phyloP scores from a whole-genome alignment of 1,140 invertebrate species.

The Bombus sibiricus region DNA sequence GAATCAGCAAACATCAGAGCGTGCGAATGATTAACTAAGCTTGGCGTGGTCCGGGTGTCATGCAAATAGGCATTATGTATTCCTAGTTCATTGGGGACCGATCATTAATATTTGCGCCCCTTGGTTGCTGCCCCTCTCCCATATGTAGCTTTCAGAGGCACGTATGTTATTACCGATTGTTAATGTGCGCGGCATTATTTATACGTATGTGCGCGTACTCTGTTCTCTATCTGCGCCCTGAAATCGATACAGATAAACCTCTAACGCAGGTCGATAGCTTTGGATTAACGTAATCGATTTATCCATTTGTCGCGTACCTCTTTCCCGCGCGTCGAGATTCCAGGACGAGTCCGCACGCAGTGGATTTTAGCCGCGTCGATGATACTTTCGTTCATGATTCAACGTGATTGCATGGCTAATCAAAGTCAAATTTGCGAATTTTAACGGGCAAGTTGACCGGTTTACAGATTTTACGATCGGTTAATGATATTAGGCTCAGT shows the following conservation, averaged over 20 bases:
- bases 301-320: constrained; percentile 15
- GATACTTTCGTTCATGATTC: not conserved
- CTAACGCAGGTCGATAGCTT: constrained; percentile 33
- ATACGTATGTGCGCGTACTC: not conserved
- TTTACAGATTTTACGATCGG: not conserved
- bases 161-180: constrained; percentile 62
- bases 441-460: not conserved
- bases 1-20: constrained; percentile 66
- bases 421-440: not conserved
- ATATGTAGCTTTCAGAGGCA: constrained; percentile 50
- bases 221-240: not conserved
- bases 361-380: not conserved
- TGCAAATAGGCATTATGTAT: constrained; percentile 69
- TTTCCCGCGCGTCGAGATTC: constrained; percentile 10
- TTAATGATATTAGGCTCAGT: not conserved
- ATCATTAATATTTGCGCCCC: constrained; percentile 68
- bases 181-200: constrained; percentile 48
- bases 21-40: constrained; percentile 70
- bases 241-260: constrained; percentile 27
- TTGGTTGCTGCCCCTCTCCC: constrained; percentile 2
- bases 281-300: constrained; percentile 47
- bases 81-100: constrained; percentile 69
- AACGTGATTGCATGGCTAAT: not conserved
- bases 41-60: constrained; percentile 56
- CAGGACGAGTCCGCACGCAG: not conserved